These are phyloP conservation scores for Thamnophis elegans DNA, from an alignment of 2,797 vertebrate species.

Conservation along the genomic window DNA sequence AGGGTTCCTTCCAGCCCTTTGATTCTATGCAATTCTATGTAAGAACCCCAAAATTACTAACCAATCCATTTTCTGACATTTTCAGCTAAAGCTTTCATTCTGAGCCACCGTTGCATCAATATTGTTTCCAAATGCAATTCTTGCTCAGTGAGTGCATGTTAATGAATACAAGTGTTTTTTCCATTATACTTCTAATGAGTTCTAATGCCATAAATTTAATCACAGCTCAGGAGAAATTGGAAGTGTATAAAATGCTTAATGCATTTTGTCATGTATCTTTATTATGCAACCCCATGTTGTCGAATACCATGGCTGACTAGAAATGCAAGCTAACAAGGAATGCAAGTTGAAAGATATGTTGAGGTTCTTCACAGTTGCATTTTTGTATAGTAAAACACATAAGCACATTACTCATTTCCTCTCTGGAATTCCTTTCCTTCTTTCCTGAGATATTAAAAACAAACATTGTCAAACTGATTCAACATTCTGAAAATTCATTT, in stretches of 20 bases:
- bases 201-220: not conserved
- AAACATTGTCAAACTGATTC: not conserved
- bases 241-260: not conserved
- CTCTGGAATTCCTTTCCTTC: not conserved
- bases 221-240: not conserved
- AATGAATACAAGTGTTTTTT: not conserved
- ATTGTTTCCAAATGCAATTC: not conserved
- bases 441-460: not conserved
- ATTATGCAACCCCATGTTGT: not conserved
- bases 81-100: not conserved
- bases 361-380: not conserved
- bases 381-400: not conserved
- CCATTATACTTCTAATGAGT: not conserved
- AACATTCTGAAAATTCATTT: not conserved
- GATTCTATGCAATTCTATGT: not conserved
- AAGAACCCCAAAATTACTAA: not conserved
- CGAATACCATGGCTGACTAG: not conserved
- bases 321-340: not conserved
- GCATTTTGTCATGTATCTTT: not conserved
- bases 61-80: not conserved
- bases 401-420: not conserved
- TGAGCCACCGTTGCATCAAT: not conserved
- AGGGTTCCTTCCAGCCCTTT: not conserved
- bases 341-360: not conserved
- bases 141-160: not conserved